Conservation (phyloP, 2,113 vertebrate species). For the Melanocharis versteri region DNA sequence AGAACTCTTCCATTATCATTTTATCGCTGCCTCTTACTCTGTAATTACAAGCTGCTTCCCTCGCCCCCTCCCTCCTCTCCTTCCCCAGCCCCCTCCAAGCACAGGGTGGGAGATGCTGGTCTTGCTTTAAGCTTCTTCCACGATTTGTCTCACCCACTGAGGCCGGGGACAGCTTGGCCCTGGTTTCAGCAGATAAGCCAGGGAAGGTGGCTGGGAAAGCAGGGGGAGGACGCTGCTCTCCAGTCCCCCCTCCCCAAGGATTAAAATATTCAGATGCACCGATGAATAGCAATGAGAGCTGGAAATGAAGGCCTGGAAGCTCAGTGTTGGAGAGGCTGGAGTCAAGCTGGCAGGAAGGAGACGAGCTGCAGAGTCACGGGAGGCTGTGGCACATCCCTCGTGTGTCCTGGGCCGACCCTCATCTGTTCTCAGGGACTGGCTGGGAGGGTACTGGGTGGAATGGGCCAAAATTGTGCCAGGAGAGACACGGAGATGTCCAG, state of each 20-base stretch:
- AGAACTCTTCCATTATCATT: slow-evolving; percentile 71
- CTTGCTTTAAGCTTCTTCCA: slow-evolving; percentile 34
- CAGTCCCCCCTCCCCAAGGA: not conserved
- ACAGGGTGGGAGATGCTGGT: not conserved
- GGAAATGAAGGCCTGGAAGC: not conserved
- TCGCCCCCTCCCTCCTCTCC: not conserved
- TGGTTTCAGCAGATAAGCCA: slow-evolving; percentile 43
- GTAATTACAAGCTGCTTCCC: slow-evolving; percentile 65
- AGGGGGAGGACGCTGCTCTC: not conserved
- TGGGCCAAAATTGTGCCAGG: not conserved
- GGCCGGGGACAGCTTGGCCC: not conserved
- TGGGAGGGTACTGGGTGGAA: not conserved
- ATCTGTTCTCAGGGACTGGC: not conserved
- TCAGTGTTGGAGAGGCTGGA: not conserved
- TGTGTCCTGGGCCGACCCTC: not conserved
- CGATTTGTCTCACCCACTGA: slow-evolving; percentile 18
- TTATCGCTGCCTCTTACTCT: slow-evolving; percentile 68
- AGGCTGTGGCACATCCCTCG: not conserved
- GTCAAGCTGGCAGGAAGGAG: not conserved
- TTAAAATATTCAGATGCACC: slow-evolving; percentile 15
- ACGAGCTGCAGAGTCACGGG: not conserved
- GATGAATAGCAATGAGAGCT: slow-evolving; percentile 18
- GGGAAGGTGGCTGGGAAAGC: not conserved
- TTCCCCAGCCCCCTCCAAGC: not conserved
- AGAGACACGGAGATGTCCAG: not conserved